These are phyloP conservation scores for Oplegnathus fasciatus DNA, from an alignment of 2,113 vertebrate species.

Conservation along the genomic window DNA sequence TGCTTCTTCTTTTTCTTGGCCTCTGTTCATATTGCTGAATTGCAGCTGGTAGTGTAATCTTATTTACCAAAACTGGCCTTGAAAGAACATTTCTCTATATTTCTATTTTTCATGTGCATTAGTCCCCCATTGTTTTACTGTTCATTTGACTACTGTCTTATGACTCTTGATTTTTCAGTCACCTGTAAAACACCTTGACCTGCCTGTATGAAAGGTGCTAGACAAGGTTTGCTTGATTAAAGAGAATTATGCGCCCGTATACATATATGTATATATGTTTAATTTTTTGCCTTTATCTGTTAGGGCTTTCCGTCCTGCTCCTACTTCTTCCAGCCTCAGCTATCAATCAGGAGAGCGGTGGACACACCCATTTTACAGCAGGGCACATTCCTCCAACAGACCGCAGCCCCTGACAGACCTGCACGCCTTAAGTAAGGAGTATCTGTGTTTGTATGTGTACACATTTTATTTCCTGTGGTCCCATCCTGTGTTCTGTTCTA, in stretches of 20 bases:
- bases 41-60: not conserved
- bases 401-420: constrained; percentile 74
- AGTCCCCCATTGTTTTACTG: not conserved
- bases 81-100: too few species aligned
- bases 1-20: not conserved
- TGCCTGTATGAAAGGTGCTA: not conserved
- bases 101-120: not conserved
- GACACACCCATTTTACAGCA: constrained; percentile 88
- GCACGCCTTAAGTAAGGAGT: constrained; percentile 90
- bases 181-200: not conserved
- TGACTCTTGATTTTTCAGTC: not conserved
- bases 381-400: constrained; percentile 77
- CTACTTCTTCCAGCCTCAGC: constrained; percentile 94
- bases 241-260: not conserved
- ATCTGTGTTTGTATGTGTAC: not conserved
- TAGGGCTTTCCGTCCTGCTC: constrained; percentile 92
- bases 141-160: not conserved
- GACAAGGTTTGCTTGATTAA: not conserved
- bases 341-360: constrained; percentile 88
- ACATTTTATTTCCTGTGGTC: not conserved
- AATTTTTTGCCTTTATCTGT: not conserved
- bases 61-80: not conserved
- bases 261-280: too few species aligned
- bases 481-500: not conserved
- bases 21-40: not conserved